Percentiles rank a stretch among this genome's conserved stretches.
Conservation (phyloP, 30 jellyfish, hydroid and myxozoan species). For the Turritopsis rubra region DNA sequence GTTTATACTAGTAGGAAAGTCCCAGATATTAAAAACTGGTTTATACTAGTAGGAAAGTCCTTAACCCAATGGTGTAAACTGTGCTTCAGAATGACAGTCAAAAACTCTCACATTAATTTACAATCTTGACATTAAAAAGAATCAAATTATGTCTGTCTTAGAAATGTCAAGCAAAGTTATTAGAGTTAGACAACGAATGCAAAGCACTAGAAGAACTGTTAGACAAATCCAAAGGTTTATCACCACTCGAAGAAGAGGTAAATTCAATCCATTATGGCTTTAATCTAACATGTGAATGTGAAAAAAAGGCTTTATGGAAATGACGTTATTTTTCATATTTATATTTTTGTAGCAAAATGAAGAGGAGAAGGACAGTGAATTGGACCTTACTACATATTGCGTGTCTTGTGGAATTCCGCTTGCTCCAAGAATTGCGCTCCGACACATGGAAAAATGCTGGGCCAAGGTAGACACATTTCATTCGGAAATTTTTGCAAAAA, state of each 20-base stretch:
- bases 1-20: too few relatives aligned
- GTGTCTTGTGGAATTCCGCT: slow-evolving; percentile 94
- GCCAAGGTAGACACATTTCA: slow-evolving; percentile 59
- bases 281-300: background rate
- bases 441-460: slow-evolving; percentile 98
- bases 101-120: too few relatives aligned
- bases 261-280: background rate
- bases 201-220: slow-evolving; percentile 53
- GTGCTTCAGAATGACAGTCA: too few relatives aligned
- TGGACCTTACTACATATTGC: slow-evolving; percentile 81
- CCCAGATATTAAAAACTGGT: too few relatives aligned
- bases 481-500: too few relatives aligned
- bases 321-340: too few relatives aligned
- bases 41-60: too few relatives aligned
- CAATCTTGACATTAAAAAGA: background rate
- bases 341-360: slow-evolving; percentile 34
- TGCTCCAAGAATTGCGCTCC: slow-evolving; percentile 88
- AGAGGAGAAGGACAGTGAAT: slow-evolving; percentile 66
- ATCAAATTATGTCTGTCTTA: background rate
- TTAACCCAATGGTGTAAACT: too few relatives aligned
- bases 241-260: slow-evolving; percentile 79
- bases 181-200: slow-evolving; percentile 65
- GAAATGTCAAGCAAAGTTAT: slow-evolving; percentile 65
- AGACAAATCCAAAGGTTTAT: slow-evolving; percentile 52
- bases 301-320: too few relatives aligned